phyloP scores from a whole-genome alignment of 1,140 invertebrate species.

The Diachasma alloeum region DNA sequence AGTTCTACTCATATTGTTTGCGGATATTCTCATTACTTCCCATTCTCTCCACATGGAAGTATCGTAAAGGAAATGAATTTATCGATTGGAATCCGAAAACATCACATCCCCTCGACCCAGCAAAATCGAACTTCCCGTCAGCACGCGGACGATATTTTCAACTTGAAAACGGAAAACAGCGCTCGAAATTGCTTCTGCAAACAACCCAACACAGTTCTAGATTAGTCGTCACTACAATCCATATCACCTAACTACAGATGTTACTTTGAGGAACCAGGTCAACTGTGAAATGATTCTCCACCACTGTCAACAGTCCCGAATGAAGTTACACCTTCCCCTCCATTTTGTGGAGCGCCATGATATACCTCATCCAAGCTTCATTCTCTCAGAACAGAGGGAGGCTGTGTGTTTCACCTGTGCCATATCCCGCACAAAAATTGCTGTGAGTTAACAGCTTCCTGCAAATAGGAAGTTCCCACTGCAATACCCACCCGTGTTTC shows the following conservation, averaged over 20 bases:
- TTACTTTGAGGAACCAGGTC: background rate
- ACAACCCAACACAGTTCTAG: background rate
- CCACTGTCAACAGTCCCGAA: background rate
- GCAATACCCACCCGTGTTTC: too few species aligned
- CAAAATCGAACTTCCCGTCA: too few species aligned
- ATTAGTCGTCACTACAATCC: background rate
- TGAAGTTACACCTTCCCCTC: background rate
- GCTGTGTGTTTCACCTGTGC: background rate
- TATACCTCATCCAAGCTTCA: background rate
- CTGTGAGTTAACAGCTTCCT: background rate
- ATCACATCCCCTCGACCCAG: too few species aligned
- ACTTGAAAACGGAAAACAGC: background rate
- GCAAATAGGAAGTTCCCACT: background rate
- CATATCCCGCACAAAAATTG: background rate
- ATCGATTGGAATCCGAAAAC: too few species aligned
- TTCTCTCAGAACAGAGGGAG: background rate
- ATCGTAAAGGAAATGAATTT: too few species aligned
- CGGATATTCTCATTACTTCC: too few species aligned
- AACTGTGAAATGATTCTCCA: background rate
- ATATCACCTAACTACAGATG: background rate
- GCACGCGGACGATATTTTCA: background rate
- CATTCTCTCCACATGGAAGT: too few species aligned
- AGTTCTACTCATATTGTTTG: too few species aligned
- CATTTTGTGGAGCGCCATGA: background rate
- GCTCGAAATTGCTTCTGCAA: background rate